phyloP scores from a whole-genome alignment of 2,888 invertebrate genomes.

The Lithophane semibrunnea region DNA sequence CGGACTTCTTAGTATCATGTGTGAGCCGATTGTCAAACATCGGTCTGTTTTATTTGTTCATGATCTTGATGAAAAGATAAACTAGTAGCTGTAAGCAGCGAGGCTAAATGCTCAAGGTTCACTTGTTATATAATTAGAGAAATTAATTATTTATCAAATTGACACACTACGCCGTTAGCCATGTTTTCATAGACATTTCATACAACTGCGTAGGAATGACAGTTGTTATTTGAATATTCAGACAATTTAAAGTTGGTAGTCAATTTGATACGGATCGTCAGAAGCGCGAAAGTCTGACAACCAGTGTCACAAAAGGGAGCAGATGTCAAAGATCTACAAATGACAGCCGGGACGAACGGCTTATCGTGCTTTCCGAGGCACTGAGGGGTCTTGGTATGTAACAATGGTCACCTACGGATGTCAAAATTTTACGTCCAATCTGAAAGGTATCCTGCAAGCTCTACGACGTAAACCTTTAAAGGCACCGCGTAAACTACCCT shows the following conservation, averaged over 20 bases:
- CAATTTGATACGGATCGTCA: too few relatives aligned
- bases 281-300: too few relatives aligned
- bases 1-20: background rate
- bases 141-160: background rate
- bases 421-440: background rate
- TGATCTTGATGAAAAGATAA: background rate
- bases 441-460: background rate
- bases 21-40: background rate
- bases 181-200: background rate
- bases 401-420: too few relatives aligned
- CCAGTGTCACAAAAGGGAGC: too few relatives aligned
- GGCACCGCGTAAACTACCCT: constrained; percentile 6
- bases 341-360: background rate
- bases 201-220: background rate
- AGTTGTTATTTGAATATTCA: background rate
- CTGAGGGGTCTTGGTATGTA: too few relatives aligned
- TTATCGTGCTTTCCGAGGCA: too few relatives aligned
- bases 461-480: background rate
- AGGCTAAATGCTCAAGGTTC: background rate
- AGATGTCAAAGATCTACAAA: background rate
- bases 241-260: too few relatives aligned
- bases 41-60: background rate
- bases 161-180: background rate
- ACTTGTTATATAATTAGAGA: background rate
- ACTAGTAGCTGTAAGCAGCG: background rate